Conservation (phyloP, 2,113 vertebrate genomes). For the Peucedramus taeniatus region DNA sequence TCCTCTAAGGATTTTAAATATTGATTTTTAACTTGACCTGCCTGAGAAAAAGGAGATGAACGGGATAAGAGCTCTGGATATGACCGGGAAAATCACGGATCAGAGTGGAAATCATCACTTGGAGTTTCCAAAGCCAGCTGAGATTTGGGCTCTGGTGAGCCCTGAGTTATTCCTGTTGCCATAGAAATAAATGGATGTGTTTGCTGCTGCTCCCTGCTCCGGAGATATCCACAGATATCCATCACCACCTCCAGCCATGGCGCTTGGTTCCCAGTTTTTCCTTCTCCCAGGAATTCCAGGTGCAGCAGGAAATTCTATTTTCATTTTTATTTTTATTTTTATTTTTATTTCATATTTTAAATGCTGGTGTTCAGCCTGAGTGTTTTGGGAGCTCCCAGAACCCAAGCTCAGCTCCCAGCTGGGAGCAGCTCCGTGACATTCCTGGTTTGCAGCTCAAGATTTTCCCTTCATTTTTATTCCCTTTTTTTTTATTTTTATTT, state of each 20-base stretch:
- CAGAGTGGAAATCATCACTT: background rate
- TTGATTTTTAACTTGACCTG: background rate
- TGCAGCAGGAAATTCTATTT: background rate
- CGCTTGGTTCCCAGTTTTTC: rapidly evolving
- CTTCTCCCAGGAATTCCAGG: background rate
- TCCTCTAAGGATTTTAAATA: background rate
- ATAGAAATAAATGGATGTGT: background rate
- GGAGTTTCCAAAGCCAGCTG: background rate
- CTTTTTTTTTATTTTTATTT: background rate
- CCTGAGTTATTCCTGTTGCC: background rate
- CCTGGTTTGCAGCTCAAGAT: background rate
- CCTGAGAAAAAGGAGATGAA: rapidly evolving
- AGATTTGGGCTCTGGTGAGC: background rate
- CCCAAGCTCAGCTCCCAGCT: background rate
- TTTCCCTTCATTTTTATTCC: background rate
- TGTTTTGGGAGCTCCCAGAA: background rate
- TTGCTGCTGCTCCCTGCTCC: background rate
- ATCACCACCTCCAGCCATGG: background rate
- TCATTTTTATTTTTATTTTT: background rate
- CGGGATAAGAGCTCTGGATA: background rate
- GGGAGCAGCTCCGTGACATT: background rate
- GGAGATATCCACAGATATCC: background rate
- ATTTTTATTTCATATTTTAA: background rate
- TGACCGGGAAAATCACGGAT: background rate
- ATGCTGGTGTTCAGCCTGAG: rapidly evolving